These are phyloP conservation scores for Synanthedon tipuliformis DNA, from an alignment of 2,888 invertebrate genomes.

Conservation along the genomic window DNA sequence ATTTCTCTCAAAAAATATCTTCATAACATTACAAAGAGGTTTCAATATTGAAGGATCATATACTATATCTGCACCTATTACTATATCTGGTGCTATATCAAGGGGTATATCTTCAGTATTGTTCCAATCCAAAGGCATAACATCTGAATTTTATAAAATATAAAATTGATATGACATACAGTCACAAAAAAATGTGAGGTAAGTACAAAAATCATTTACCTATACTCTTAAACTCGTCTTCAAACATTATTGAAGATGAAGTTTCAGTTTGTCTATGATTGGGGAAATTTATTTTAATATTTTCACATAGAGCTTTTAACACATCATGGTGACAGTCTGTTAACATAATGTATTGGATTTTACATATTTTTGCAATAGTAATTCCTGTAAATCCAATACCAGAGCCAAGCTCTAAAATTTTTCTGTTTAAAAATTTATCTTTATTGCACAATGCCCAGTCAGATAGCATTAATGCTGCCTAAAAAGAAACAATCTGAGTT, in stretches of 20 bases:
- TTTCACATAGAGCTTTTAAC: slow-evolving; percentile 71
- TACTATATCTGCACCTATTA: slow-evolving; percentile 57
- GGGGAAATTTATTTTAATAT: slow-evolving; percentile 72
- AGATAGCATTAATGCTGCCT: slow-evolving; percentile 78
- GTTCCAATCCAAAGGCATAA: slow-evolving; percentile 46
- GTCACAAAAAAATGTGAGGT: background rate
- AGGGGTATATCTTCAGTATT: slow-evolving; percentile 19
- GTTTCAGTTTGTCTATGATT: slow-evolving; percentile 9
- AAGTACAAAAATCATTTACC: slow-evolving; percentile 16
- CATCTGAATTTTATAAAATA: slow-evolving; percentile 21
- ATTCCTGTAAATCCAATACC: slow-evolving; percentile 82
- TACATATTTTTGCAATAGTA: slow-evolving; percentile 66
- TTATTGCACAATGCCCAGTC: slow-evolving; percentile 76
- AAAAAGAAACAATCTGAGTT: slow-evolving; percentile 16
- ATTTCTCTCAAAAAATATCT: slow-evolving; percentile 32
- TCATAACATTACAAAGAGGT: slow-evolving; percentile 37
- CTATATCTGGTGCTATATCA: slow-evolving; percentile 36
- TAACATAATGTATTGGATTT: slow-evolving; percentile 67
- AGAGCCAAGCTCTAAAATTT: slow-evolving; percentile 79
- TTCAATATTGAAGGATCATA: slow-evolving; percentile 51
- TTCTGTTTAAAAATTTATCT: slow-evolving; percentile 61
- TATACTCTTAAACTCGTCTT: slow-evolving; percentile 14
- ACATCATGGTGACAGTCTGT: slow-evolving; percentile 80
- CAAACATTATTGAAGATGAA: slow-evolving; percentile 13
- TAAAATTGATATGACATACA: background rate